A percentile compares a stretch with the other conserved stretches of the same genome.
These are phyloP conservation scores for Drosophila nigromelanica DNA, from an alignment of 1,140 invertebrate species.

Conservation along the genomic window DNA sequence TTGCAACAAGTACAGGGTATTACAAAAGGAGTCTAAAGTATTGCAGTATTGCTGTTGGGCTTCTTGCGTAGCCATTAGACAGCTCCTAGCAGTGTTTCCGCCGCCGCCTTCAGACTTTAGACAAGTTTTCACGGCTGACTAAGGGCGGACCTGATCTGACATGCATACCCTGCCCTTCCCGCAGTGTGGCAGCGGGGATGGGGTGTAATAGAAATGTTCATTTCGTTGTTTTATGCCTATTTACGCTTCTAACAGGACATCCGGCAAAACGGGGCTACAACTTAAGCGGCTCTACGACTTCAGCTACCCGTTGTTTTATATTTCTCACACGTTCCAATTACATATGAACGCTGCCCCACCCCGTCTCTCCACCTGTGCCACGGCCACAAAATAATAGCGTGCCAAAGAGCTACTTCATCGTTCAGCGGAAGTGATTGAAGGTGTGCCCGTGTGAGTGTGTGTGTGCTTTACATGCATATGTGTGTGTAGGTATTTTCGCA, in stretches of 20 bases:
- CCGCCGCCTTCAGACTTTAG: slow-evolving; percentile 64
- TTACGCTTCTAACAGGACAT: slow-evolving; percentile 80
- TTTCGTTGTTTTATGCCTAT: slow-evolving; percentile 83
- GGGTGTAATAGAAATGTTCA: slow-evolving; percentile 79
- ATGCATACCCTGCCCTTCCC: slow-evolving; percentile 11
- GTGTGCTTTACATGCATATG: background rate
- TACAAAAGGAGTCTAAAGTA: slow-evolving; percentile 55
- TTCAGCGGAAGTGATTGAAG: slow-evolving; percentile 83
- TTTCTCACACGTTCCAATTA: slow-evolving; percentile 84
- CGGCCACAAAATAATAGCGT: slow-evolving; percentile 78
- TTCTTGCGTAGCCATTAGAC: slow-evolving; percentile 78
- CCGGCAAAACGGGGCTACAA: slow-evolving; percentile 74
- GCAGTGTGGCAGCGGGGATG: background rate
- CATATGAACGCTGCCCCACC: slow-evolving; percentile 46
- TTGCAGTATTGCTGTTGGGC: slow-evolving; percentile 51
- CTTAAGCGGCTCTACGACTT: slow-evolving; percentile 54
- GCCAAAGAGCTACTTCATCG: slow-evolving; percentile 83
- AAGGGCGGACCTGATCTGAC: slow-evolving; percentile 22
- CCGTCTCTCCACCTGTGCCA: background rate
- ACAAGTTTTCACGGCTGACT: slow-evolving; percentile 75
- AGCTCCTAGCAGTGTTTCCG: slow-evolving; percentile 72
- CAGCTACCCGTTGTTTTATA: slow-evolving; percentile 60
- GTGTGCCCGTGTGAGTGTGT: slow-evolving; percentile 64
- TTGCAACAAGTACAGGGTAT: slow-evolving; percentile 8
- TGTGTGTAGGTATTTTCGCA: slow-evolving; percentile 56